Conservation (phyloP, 2,797 vertebrate genomes). For the Gallinago solitaria region DNA sequence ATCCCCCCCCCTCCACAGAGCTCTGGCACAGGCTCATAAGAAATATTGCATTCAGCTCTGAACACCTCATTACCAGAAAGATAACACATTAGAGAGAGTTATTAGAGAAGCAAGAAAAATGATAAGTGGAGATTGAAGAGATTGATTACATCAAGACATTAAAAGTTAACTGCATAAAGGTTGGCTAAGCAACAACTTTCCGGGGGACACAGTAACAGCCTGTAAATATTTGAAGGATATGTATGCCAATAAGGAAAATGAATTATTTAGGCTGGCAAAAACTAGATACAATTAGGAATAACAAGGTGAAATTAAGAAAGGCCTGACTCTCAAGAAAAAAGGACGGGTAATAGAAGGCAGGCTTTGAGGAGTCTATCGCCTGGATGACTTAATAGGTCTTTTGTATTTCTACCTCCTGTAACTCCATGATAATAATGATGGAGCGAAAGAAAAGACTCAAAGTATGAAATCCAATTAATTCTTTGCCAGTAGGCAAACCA, state of each 20-base stretch:
- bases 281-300: background rate
- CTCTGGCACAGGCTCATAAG: background rate
- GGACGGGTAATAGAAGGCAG: background rate
- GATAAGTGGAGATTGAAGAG: conserved; percentile 17
- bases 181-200: conserved; percentile 4
- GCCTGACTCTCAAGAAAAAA: background rate
- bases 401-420: conserved; percentile 58
- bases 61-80: conserved; percentile 51
- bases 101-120: conserved; percentile 35
- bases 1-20: background rate
- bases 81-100: conserved; percentile 28
- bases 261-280: conserved; percentile 2
- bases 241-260: background rate
- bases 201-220: background rate
- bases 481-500: conserved; percentile 65
- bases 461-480: conserved; percentile 73
- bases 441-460: conserved; percentile 22
- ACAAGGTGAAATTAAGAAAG: conserved; percentile 31
- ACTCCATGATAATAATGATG: conserved; percentile 56
- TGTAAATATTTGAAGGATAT: conserved; percentile 1
- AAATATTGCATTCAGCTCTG: background rate
- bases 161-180: conserved; percentile 3
- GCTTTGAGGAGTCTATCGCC: conserved; percentile 29
- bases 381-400: conserved; percentile 57
- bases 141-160: background rate